phyloP scores from a whole-genome alignment of 2,113 vertebrate genomes.

The Peromyscus californicus region DNA sequence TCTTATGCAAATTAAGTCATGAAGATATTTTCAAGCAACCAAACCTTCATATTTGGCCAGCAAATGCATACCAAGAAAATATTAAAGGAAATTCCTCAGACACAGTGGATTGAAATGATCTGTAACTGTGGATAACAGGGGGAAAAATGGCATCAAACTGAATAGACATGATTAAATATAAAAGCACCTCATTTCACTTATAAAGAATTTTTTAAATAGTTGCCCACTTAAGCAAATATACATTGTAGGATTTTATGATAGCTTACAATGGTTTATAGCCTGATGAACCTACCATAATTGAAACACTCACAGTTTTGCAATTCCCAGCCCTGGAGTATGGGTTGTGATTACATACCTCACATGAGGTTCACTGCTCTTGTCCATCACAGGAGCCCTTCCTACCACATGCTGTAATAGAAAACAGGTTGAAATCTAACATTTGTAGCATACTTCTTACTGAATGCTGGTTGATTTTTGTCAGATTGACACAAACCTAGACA shows the following conservation, averaged over 20 bases:
- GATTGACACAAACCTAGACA: background rate
- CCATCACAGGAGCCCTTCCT: too few species aligned
- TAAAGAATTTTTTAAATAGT: background rate
- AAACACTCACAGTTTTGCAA: too few species aligned
- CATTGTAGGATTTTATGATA: background rate
- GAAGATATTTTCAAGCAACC: background rate
- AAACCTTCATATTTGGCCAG: background rate
- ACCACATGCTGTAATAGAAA: background rate
- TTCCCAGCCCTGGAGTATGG: background rate
- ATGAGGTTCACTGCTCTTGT: background rate
- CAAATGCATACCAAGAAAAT: background rate
- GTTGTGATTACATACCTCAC: background rate
- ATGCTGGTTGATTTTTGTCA: background rate
- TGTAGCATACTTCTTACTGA: too few species aligned
- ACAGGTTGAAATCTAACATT: background rate
- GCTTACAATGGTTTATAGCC: too few species aligned
- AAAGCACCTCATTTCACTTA: background rate
- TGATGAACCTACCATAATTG: too few species aligned
- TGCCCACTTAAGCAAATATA: background rate
- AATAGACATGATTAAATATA: background rate
- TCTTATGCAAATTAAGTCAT: constrained; percentile 1
- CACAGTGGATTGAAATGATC: background rate
- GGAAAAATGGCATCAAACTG: background rate
- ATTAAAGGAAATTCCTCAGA: background rate
- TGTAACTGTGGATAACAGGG: background rate